Conservation (phyloP, 2,888 invertebrate species). For the Hirtodrosophila duncani region DNA sequence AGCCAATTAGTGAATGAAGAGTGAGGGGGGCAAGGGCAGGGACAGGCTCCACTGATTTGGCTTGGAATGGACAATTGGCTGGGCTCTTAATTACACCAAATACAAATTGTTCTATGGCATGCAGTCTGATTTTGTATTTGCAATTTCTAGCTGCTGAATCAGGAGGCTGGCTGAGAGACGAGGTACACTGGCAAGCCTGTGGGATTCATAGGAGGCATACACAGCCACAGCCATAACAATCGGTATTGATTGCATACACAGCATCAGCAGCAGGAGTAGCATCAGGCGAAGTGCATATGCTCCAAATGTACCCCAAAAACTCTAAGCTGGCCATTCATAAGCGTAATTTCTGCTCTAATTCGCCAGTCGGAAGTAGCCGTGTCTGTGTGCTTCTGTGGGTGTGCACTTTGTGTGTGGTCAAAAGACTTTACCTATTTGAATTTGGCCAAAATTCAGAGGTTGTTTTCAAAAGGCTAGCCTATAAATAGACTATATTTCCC, state of each 20-base stretch:
- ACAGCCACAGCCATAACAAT: slow-evolving; percentile 55
- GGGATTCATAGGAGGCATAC: slow-evolving; percentile 34
- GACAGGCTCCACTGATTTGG: no score
- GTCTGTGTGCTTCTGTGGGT: slow-evolving; percentile 21
- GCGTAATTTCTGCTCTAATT: slow-evolving; percentile 62
- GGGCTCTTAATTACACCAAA: slow-evolving; percentile 50
- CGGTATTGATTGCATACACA: slow-evolving; percentile 60
- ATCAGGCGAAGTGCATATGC: no score
- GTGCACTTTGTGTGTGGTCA: slow-evolving; percentile 20
- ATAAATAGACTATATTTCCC: no score
- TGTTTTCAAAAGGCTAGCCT: no score
- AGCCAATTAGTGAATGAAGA: slow-evolving; percentile 46
- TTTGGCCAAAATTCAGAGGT: no score
- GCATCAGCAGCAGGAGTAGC: no score
- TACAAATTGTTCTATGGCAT: slow-evolving; percentile 51
- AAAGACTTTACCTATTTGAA: slow-evolving; percentile 7
- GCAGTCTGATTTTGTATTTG: slow-evolving; percentile 32
- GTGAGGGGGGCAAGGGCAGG: slow-evolving; percentile 1
- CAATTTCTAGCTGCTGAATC: slow-evolving; percentile 15
- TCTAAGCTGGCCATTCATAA: slow-evolving; percentile 40
- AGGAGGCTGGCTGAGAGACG: slow-evolving; percentile 1
- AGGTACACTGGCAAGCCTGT: slow-evolving; percentile 4
- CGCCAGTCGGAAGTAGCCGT: no score
- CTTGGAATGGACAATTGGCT: slow-evolving; percentile 26
- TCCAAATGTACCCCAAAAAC: slow-evolving; percentile 25